Evolutionary conservation across 53 echinoderm and acorn worm genomes (phyloP), one percentile per base, ranked within the genome.

Genomic region (Temnopleurus reevesii): DNA sequence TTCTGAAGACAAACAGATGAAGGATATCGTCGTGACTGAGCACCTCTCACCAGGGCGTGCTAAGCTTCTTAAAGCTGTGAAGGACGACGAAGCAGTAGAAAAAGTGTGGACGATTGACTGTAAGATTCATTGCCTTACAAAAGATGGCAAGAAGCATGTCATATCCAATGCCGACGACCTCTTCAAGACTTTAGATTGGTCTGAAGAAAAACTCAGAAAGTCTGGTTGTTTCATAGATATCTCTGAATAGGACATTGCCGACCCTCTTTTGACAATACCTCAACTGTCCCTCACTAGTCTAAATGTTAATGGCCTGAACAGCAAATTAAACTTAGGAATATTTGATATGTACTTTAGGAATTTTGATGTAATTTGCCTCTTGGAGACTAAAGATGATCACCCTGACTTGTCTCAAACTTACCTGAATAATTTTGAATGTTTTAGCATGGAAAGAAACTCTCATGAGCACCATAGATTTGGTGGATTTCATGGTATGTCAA

Each of bases 21-120:
- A 57, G 25, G 27, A 57, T 2, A 24, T 85, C n/a, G 45, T 59
- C 45, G 4, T 85, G n/a, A 30, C 23, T 15, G 86, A 86, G 25
- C 86, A 86, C 28, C 64, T 86, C 7, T 24, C 86, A 2, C 64
- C 86, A 45, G 86, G 86, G 7, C 64, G 64, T 3, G 86, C 86
- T 10, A 86, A 86, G 86, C 86, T 86, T 5, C 30, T 86, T 1
- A 61, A 86, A 30, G 64, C 17, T 2, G 45, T 86, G 23, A 86
- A 86, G 41, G 45, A 63, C 19, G 64, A 86, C 25, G 86, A 86
- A 3, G 7, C 59, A 19, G 26, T 45, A 0, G 86, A 86, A 27
- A 86, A 86, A n/a, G 64, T 63, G 3, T 61, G 64, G 61, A 86
- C 86, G 4, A 60, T 86, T 2, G 86, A 86, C 28, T 61, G 86